phyloP scores from a whole-genome alignment of 2,888 invertebrate genomes.

The Parnassius smintheus region DNA sequence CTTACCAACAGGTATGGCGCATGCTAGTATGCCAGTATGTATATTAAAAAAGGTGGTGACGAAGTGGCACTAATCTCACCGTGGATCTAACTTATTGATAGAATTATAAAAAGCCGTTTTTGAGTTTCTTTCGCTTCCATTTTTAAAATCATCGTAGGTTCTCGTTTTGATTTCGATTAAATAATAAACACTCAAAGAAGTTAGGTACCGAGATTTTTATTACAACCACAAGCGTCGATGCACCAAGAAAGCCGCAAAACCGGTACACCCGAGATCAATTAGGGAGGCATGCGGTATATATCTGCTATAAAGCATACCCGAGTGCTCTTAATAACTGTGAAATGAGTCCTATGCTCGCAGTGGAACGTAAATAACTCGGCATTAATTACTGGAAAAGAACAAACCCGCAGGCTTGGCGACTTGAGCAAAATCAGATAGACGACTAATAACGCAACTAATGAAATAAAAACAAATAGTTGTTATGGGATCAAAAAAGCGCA shows the following conservation, averaged over 20 bases:
- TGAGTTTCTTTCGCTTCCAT: too few relatives aligned
- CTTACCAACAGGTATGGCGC: too few relatives aligned
- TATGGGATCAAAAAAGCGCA: constrained; percentile 4
- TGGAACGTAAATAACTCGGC: constrained; percentile 18
- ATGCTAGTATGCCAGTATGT: too few relatives aligned
- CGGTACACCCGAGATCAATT: constrained; percentile 25
- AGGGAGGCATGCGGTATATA: constrained; percentile 23
- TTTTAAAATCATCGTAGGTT: too few relatives aligned
- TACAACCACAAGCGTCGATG: constrained; percentile 5
- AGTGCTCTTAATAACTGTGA: constrained; percentile 21
- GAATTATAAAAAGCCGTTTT: too few relatives aligned
- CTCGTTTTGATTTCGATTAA: neutral
- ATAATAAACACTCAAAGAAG: constrained; percentile 11
- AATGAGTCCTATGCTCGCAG: constrained; percentile 20
- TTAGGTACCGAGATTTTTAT: constrained; percentile 8
- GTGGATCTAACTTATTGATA: too few relatives aligned
- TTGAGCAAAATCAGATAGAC: constrained; percentile 20
- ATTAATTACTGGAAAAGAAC: constrained; percentile 18
- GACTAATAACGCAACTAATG: constrained; percentile 11
- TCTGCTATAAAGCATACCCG: constrained; percentile 21
- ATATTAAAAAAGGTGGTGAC: too few relatives aligned
- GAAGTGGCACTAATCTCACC: too few relatives aligned
- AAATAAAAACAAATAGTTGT: constrained; percentile 20
- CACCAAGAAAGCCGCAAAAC: constrained; percentile 15
- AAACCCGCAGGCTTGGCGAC: neutral